These are phyloP conservation scores for Cirrhinus molitorella DNA, from an alignment of 2,797 vertebrate species.

Conservation along the genomic window DNA sequence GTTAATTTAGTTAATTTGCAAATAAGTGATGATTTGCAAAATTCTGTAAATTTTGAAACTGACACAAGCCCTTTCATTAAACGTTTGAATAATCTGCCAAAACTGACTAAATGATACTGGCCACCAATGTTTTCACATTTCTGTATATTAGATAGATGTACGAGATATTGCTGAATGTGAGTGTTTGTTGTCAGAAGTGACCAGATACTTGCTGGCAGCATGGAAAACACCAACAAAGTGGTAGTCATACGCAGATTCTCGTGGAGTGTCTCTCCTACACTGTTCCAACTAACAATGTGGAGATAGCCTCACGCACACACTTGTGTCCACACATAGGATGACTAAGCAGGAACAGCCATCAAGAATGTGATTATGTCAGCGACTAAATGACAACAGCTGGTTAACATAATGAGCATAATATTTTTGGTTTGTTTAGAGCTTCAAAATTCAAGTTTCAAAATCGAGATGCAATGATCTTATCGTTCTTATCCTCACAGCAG, in stretches of 20 bases:
- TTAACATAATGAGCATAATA: not conserved
- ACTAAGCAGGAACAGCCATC: constrained; percentile 21
- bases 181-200: not conserved
- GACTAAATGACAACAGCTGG: constrained; percentile 9
- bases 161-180: not conserved
- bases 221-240: not conserved
- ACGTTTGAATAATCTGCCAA: not conserved
- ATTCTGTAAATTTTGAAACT: not conserved
- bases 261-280: not conserved
- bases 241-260: not conserved
- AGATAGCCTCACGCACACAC: not conserved
- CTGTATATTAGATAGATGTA: not conserved
- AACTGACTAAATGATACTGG: not conserved
- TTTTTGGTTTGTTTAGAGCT: not conserved
- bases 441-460: not conserved
- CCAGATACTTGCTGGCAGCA: not conserved
- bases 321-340: not conserved
- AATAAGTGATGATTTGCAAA: not conserved
- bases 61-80: not conserved
- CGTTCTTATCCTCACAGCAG: constrained; percentile 30
- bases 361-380: constrained; percentile 23
- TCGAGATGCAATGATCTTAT: not conserved
- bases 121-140: not conserved
- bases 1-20: not conserved
- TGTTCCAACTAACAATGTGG: not conserved